A percentile compares a stretch with the other conserved stretches of the same genome.
Conservation (phyloP, 1,140 invertebrate species). For the Drosophila fuyamai region DNA sequence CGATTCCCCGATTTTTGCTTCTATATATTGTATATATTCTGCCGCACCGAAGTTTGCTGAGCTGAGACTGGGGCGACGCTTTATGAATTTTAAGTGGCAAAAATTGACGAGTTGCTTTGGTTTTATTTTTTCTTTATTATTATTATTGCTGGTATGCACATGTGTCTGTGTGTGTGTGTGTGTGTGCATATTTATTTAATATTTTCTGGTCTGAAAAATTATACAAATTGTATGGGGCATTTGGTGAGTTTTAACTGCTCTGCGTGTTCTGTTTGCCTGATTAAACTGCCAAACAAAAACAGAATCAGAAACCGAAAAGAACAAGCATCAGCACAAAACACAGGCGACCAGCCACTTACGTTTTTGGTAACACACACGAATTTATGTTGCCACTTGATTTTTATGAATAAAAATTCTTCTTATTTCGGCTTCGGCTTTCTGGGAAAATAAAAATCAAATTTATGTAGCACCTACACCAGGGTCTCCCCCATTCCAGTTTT, state of each 20-base stretch:
- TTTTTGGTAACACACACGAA: conserved; percentile 71
- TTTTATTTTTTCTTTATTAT: conserved; percentile 80
- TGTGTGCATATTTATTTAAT: conserved; percentile 65
- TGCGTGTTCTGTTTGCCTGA: conserved; percentile 79
- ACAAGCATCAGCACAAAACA: conserved; percentile 8
- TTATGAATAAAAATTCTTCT: conserved; percentile 78
- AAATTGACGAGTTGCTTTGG: conserved; percentile 79
- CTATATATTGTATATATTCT: conserved; percentile 1
- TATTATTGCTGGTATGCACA: conserved; percentile 42
- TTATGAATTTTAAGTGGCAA: conserved; percentile 81
- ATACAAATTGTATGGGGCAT: conserved; percentile 72
- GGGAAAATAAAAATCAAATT: conserved; percentile 80
- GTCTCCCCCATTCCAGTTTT: conserved; percentile 11
- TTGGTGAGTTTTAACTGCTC: conserved; percentile 72
- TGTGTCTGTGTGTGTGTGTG: conserved; percentile 16
- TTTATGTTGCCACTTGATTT: conserved; percentile 70
- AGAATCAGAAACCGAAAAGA: conserved; percentile 7
- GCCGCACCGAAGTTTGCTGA: conserved; percentile 13
- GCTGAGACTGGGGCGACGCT: conserved; percentile 52
- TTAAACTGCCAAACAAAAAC: conserved; percentile 29
- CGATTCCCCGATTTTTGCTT: conserved; percentile 3
- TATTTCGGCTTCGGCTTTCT: conserved; percentile 60
- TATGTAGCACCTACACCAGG: conserved; percentile 71
- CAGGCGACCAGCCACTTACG: conserved; percentile 25
- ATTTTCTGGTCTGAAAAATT: conserved; percentile 71